Evolutionary conservation across 1,140 invertebrate species (phyloP), one percentile per base, ranked within the genome.

Genomic region (Drosophila baimaii): DNA sequence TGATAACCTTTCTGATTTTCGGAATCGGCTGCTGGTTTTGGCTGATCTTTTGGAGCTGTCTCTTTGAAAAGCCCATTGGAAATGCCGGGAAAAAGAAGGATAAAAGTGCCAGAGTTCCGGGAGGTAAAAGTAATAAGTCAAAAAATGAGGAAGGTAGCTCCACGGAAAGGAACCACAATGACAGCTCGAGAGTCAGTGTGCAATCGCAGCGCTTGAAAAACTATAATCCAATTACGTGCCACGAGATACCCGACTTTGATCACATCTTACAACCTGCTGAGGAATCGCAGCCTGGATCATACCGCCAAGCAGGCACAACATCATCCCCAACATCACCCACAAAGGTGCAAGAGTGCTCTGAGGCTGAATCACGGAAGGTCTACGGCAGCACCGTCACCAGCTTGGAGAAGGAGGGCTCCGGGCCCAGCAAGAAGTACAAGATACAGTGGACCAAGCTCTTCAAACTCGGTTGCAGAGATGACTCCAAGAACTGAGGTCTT

Each of bases 41-140:
- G 73, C 13, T 77, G 3, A 68, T 77, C 7, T 77, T 72, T 15
- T 37, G 62, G 23, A 77, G 62, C 39, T 77, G 73, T 13, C 15
- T 77, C 5, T 54, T 68, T 4, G 17, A 15, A 31, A n/a, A 23
- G 6, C 6, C 25, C 3, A 33, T 2, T 9, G 13, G 9, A 27
- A 12, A 17, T 4, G 0, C 1, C 5, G 10, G 0, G 2, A 35
- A 25, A 19, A 47, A 37, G 13, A 9, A 17, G 7, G 37, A 39
- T 8, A 31, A 9, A 31, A 8, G 29, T 31, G 27, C 13, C 0
- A 46, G 52, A 6, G 15, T 41, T 54, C 5, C 31, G 5, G 71
- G 23, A 27, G 52, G 52, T 8, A 7, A 10, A 43, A 17, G 10
- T 21, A 5, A 3, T 2, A 17, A 12, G 25, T 15, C 31, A 7